Conservation (phyloP, 1,140 invertebrate genomes). For the Palaemon carinicauda region DNA sequence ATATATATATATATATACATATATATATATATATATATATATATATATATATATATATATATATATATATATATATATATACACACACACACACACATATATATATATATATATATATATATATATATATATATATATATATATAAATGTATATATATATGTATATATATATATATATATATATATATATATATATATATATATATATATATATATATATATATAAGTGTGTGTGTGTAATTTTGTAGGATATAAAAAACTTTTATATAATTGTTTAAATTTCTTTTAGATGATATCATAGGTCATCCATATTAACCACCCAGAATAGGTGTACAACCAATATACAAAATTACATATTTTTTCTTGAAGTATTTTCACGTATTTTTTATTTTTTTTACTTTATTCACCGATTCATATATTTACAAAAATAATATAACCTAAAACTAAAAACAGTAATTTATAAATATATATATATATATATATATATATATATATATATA, state of each 20-base stretch:
- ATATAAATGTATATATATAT: neutral
- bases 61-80: neutral
- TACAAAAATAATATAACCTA: too few species aligned
- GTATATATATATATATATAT: neutral
- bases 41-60: neutral
- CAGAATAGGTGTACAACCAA: too few species aligned
- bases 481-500: neutral
- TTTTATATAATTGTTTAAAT: too few species aligned
- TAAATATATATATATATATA: neutral
- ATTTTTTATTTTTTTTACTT: too few species aligned
- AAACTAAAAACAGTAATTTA: too few species aligned
- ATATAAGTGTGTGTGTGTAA: too few species aligned
- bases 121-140: conserved; percentile 2
- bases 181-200: neutral
- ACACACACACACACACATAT: neutral
- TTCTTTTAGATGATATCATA: too few species aligned
- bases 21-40: conserved; percentile 2
- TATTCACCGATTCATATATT: too few species aligned
- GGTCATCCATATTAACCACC: too few species aligned
- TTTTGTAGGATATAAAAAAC: too few species aligned
- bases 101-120: neutral
- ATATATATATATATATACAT: neutral
- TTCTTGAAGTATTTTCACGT: too few species aligned
- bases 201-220: neutral
- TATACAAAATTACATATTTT: too few species aligned